Evolutionary conservation across 2,113 vertebrate species (phyloP), one percentile per base, ranked within the genome.

Genomic region (Corvus hawaiiensis): DNA sequence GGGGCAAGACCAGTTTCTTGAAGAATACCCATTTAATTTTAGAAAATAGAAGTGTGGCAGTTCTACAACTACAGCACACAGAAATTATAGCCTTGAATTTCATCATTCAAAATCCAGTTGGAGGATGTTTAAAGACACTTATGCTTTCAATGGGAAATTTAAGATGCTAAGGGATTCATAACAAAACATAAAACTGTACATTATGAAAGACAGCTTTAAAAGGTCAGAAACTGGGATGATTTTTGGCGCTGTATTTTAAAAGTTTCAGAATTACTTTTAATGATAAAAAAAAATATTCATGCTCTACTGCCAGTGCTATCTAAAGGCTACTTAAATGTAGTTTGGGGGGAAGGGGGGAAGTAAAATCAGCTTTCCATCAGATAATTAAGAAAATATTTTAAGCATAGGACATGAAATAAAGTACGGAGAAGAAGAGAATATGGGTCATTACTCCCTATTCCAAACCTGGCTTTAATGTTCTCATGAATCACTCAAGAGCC

Each of bases 271-370:
- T 80, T 49, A 77, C 28, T 94, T 88, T 93, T 48, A 71, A 79
- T 71, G 3, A 88, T 93, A 94, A 94, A 96, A 96, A 97, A 94
- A 96, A 96, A 95, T 86, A 96, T 64, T 71, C 63, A n/a, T 74
- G 66, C 44, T 87, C 39, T 89, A 90, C 76, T 86, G 79, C 43
- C 94, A 88, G 59, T 66, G 35, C 54, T 90, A 82, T 54, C 68
- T 86, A 91, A 90, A 88, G n/a, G 74, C 71, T 95, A 95, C 64
- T 83, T 86, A 33, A 86, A 77, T 30, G 44, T 39, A 78, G 17
- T 9, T 6, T 37, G 8, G 3, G 5, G 28, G 1, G 8, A 4
- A 6, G 10, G 5, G 12, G 4, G 3, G 20, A 9, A 43, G 33
- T 24, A 86, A 93, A 90, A 51, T 41, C 59, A 91, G 61, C 78